Conservation (phyloP, 2,797 vertebrate genomes). For the Spinus pinus region DNA sequence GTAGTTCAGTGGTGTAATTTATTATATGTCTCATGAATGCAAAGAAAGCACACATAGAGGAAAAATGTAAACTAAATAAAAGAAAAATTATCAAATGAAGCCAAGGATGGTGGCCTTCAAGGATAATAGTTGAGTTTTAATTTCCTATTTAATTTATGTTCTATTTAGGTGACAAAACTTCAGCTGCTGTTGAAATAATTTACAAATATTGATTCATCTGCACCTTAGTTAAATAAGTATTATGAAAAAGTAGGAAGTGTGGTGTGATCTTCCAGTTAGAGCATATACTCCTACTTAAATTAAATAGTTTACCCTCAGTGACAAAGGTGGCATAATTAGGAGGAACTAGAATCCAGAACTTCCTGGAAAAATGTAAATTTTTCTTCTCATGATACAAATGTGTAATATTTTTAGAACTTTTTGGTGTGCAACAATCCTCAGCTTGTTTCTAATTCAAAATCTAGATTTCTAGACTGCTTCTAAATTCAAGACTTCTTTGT, state of each 20-base stretch:
- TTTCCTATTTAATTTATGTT: not conserved
- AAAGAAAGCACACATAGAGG: constrained; percentile 5
- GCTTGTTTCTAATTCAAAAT: not conserved
- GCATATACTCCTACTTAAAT: not conserved
- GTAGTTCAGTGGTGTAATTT: constrained; percentile 41
- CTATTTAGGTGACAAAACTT: not conserved
- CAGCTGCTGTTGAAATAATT: not conserved
- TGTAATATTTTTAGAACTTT: not conserved
- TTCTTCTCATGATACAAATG: not conserved
- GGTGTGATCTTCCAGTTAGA: not conserved
- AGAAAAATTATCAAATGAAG: not conserved
- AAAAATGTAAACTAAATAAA: constrained; percentile 13
- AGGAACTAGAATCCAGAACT: not conserved
- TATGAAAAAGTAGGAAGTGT: not conserved
- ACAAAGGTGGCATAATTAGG: not conserved
- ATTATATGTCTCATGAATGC: not conserved
- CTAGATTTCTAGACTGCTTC: not conserved
- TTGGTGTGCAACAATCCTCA: not conserved
- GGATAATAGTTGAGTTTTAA: not conserved
- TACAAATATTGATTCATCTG: not conserved
- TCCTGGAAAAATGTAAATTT: not conserved
- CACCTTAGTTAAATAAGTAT: not conserved
- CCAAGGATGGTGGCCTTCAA: not conserved
- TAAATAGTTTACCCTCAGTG: not conserved
- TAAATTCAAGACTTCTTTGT: not conserved